Evolutionary conservation across 2,113 vertebrate species (phyloP).

Genomic region (Lethenteron camtschaticum): DNA sequence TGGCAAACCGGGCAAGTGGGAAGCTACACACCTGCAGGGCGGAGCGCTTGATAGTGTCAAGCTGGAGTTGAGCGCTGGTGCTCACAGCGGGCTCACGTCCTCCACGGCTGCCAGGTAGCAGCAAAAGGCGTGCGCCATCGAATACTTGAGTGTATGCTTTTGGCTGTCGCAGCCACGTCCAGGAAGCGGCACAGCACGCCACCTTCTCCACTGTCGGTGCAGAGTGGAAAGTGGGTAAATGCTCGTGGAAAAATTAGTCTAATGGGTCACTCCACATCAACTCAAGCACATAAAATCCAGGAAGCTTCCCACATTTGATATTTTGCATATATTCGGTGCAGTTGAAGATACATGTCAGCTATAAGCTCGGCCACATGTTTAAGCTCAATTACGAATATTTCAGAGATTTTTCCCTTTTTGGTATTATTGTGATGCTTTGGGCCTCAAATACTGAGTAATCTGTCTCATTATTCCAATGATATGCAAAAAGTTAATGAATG

Average conservation of each 20-base stretch:
- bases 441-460: too few species aligned
- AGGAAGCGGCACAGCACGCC: slow-evolving; percentile 78
- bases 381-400: too few species aligned
- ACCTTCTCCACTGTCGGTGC: slow-evolving; percentile 61
- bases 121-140: slow-evolving; percentile 85
- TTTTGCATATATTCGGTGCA: too few species aligned
- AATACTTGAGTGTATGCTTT: slow-evolving; percentile 86
- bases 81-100: slow-evolving; percentile 96
- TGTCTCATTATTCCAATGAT: too few species aligned
- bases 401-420: too few species aligned
- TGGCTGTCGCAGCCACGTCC: slow-evolving; percentile 89
- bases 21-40: slow-evolving; percentile 50
- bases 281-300: too few species aligned
- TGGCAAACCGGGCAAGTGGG: neutral
- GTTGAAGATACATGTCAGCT: too few species aligned
- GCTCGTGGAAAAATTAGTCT: neutral
- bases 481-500: too few species aligned
- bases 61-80: slow-evolving; percentile 65
- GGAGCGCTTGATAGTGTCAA: slow-evolving; percentile 82
- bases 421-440: too few species aligned
- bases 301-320: too few species aligned
- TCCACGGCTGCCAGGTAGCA: slow-evolving; percentile 84
- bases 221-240: neutral
- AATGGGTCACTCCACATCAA: too few species aligned
- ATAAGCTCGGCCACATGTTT: too few species aligned